phyloP scores from a whole-genome alignment of 2,888 invertebrate genomes.

The Nemoura dubitans region DNA sequence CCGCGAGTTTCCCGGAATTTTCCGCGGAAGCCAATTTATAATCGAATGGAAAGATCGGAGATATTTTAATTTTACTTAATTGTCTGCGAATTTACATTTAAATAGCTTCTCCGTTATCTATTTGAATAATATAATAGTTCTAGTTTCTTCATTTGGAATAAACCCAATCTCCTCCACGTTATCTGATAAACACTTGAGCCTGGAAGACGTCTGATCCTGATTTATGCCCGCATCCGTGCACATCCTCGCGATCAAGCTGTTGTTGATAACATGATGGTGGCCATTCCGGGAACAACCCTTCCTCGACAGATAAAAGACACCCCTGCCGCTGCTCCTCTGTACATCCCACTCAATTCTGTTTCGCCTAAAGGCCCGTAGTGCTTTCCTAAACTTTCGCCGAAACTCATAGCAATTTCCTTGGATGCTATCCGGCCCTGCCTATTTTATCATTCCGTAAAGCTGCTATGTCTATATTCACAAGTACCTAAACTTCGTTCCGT shows the following conservation, averaged over 20 bases:
- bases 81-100: neutral
- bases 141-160: neutral
- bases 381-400: neutral
- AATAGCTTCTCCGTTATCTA: neutral
- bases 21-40: neutral
- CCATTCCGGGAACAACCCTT: neutral
- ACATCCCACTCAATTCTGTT: slow-evolving; percentile 7
- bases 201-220: neutral
- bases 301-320: neutral
- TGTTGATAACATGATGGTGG: neutral
- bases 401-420: slow-evolving; percentile 22
- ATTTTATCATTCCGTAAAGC: slow-evolving; percentile 34
- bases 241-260: neutral
- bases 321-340: neutral
- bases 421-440: neutral
- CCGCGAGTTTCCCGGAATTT: neutral
- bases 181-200: neutral
- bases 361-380: neutral
- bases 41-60: neutral
- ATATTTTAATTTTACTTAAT: slow-evolving; percentile 3
- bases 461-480: slow-evolving; percentile 23
- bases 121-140: slow-evolving; percentile 2
- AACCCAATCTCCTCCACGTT: neutral
- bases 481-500: slow-evolving; percentile 9
- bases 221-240: neutral